Percentiles rank a stretch among this genome's conserved stretches.
These are phyloP conservation scores for Cantharis flavilabris DNA, from an alignment of 2,888 invertebrate species.

Conservation along the genomic window DNA sequence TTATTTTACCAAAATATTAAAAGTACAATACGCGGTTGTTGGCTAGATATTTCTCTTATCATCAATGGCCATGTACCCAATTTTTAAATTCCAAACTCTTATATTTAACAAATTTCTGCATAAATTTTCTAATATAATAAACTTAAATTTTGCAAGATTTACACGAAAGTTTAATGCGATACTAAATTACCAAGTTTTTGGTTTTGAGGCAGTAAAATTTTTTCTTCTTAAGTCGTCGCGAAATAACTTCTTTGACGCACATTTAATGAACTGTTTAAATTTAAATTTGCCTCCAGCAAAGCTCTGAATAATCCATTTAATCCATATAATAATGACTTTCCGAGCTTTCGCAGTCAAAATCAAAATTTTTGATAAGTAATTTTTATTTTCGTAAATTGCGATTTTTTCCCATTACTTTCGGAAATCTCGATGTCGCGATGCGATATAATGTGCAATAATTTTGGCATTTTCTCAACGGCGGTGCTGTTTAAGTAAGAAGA, in stretches of 20 bases:
- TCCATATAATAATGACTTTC: neutral
- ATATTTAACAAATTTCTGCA: neutral
- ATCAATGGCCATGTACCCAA: neutral
- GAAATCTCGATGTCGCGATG: neutral
- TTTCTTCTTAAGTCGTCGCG: neutral
- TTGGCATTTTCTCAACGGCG: neutral
- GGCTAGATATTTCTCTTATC: neutral
- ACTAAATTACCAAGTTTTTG: conserved; percentile 3
- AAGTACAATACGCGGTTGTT: neutral
- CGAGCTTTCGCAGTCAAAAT: neutral
- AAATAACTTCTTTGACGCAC: conserved; percentile 2
- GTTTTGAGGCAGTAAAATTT: conserved; percentile 1
- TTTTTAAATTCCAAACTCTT: neutral
- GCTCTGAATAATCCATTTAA: neutral
- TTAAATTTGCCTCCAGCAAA: neutral
- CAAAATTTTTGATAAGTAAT: neutral
- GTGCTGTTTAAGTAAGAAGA: neutral
- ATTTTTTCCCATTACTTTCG: neutral
- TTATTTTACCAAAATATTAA: neutral
- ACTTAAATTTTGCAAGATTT: neutral
- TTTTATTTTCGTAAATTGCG: neutral
- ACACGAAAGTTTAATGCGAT: neutral
- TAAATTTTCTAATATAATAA: neutral
- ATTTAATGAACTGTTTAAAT: conserved; percentile 4
- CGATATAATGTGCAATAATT: neutral